Percentiles rank a stretch among this genome's conserved stretches.
These are phyloP conservation scores for Aplocera efformata DNA, from an alignment of 2,888 invertebrate species.

Conservation along the genomic window DNA sequence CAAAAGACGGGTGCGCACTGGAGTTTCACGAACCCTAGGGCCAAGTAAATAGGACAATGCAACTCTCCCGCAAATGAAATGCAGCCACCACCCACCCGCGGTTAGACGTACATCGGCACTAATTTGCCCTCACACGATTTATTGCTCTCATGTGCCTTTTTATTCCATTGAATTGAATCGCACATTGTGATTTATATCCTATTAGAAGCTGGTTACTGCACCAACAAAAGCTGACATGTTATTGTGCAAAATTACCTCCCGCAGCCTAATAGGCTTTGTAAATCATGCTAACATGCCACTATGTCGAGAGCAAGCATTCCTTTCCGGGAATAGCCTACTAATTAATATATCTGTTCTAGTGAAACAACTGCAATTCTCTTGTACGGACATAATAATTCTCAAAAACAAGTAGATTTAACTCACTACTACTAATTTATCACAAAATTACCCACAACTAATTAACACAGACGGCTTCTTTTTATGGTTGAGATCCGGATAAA, in stretches of 20 bases:
- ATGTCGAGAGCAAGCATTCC: constrained; percentile 29
- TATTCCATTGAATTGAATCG: constrained; percentile 45
- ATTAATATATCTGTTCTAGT: constrained; percentile 35
- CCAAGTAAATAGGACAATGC: constrained; percentile 56
- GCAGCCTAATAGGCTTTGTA: constrained; percentile 25
- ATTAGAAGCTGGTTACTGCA: constrained; percentile 14
- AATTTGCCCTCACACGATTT: constrained; percentile 57
- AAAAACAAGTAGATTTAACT: too few species aligned
- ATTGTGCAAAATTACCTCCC: constrained; percentile 23
- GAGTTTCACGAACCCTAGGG: constrained; percentile 46
- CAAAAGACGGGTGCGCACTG: constrained; percentile 46
- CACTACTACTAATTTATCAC: too few species aligned
- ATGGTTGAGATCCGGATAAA: too few species aligned
- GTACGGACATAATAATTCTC: too few species aligned
- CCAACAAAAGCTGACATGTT: constrained; percentile 11
- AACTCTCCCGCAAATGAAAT: constrained; percentile 56
- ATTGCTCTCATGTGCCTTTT: constrained; percentile 50
- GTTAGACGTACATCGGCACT: constrained; percentile 56
- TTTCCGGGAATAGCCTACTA: constrained; percentile 40
- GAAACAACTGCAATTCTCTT: constrained; percentile 30
- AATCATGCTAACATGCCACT: constrained; percentile 29
- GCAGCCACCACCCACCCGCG: constrained; percentile 38
- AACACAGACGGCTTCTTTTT: too few species aligned
- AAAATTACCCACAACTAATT: too few species aligned
- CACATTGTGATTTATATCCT: constrained; percentile 39